Evolutionary conservation across 1,140 invertebrate genomes (phyloP).

Genomic region (Meloidogyne exigua): DNA sequence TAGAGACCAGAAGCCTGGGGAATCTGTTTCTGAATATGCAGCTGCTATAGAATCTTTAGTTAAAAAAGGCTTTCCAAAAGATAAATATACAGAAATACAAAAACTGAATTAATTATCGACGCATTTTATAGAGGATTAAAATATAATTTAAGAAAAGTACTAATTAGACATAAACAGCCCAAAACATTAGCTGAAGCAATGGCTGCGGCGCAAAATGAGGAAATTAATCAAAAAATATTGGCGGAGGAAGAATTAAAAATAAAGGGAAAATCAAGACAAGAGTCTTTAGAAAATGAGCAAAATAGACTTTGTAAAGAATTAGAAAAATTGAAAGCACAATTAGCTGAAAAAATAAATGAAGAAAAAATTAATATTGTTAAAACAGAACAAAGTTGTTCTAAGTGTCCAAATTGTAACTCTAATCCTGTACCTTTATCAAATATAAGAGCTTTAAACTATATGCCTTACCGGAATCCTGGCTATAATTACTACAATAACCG

Average conservation of each 20-base stretch:
- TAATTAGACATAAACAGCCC: background rate
- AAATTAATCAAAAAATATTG: background rate
- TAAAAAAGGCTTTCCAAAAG: background rate
- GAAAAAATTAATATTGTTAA: background rate
- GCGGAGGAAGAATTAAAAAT: background rate
- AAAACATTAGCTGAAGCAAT: background rate
- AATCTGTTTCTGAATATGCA: background rate
- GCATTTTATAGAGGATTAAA: background rate
- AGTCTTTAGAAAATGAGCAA: background rate
- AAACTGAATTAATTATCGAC: no score
- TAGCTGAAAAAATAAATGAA: background rate
- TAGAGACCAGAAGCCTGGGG: background rate
- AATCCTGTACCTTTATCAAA: background rate
- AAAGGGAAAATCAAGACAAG: background rate
- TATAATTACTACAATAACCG: constrained; percentile 6
- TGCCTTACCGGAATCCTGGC: background rate
- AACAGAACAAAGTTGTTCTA: background rate
- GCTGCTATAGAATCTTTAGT: background rate
- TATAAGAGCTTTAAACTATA: background rate
- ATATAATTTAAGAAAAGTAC: background rate
- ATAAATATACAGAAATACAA: no score
- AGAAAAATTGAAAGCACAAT: background rate
- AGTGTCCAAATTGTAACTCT: background rate
- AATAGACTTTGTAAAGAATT: background rate
- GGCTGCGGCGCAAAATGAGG: background rate